Evolutionary conservation across 2,797 vertebrate genomes (phyloP).

Genomic region (Ctenochaetus hawaiiensis): DNA sequence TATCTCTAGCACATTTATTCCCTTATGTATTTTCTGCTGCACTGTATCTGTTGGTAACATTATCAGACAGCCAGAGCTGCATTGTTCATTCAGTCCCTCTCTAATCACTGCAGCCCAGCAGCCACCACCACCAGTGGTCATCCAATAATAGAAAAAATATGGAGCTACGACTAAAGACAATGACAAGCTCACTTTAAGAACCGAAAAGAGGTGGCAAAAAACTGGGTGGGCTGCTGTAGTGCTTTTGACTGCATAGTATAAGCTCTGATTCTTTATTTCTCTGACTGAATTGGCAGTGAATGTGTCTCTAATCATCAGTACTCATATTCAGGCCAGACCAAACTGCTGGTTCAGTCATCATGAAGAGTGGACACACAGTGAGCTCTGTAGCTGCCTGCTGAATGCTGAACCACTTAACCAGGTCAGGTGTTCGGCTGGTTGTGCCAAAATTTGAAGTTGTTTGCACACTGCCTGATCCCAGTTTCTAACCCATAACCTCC

Average conservation of each 20-base stretch:
- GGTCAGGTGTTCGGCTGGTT: slow-evolving; percentile 8
- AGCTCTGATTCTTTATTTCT: slow-evolving; percentile 19
- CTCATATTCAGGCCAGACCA: slow-evolving; percentile 6
- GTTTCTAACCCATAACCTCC: not conserved
- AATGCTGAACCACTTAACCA: not conserved
- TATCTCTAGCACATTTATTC: slow-evolving; percentile 21
- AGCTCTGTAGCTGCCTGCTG: not conserved
- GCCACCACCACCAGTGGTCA: slow-evolving; percentile 70
- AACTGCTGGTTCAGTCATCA: slow-evolving; percentile 3
- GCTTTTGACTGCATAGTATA: slow-evolving; percentile 12
- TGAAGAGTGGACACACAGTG: not conserved
- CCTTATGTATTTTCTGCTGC: slow-evolving; percentile 44
- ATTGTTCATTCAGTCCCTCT: slow-evolving; percentile 63
- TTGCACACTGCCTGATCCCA: not conserved
- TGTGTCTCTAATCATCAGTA: slow-evolving; percentile 33
- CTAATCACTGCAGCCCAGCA: slow-evolving; percentile 73
- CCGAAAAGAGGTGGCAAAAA: slow-evolving; percentile 22
- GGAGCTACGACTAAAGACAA: slow-evolving; percentile 49
- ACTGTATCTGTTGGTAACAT: slow-evolving; percentile 60
- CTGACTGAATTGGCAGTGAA: slow-evolving; percentile 6
- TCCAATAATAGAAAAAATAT: slow-evolving; percentile 49
- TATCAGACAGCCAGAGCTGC: slow-evolving; percentile 71
- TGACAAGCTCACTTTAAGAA: slow-evolving; percentile 56
- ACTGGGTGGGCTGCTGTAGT: slow-evolving; percentile 16
- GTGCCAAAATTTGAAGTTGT: not conserved